These are phyloP conservation scores for Cichlasoma orientale DNA, from an alignment of 2,797 vertebrate species.

Conservation along the genomic window DNA sequence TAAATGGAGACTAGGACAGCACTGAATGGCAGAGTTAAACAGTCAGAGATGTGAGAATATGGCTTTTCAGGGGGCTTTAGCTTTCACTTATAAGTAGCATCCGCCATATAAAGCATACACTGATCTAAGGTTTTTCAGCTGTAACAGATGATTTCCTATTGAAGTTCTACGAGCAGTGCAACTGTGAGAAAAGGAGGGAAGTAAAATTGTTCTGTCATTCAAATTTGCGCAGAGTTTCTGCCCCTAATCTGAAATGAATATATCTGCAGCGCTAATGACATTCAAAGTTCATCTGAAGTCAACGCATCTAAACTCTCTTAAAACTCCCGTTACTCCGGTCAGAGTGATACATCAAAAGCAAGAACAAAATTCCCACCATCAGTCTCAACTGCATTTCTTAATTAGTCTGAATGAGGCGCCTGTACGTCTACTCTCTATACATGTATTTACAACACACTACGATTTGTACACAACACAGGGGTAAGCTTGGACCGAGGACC, in stretches of 20 bases:
- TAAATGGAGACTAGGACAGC: constrained; percentile 45
- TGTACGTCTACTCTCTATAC: constrained; percentile 79
- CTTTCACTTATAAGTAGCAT: constrained; percentile 56
- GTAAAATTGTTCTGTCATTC: constrained; percentile 38
- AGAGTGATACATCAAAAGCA: constrained; percentile 32
- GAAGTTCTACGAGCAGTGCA: constrained; percentile 45
- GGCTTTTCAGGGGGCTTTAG: constrained; percentile 69
- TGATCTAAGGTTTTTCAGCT: constrained; percentile 36
- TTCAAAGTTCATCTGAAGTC: constrained; percentile 46
- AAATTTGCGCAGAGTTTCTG: constrained; percentile 40
- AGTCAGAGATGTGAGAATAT: constrained; percentile 70
- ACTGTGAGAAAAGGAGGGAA: constrained; percentile 42
- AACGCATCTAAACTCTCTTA: constrained; percentile 5
- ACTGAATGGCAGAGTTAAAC: constrained; percentile 54
- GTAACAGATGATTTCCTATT: constrained; percentile 30
- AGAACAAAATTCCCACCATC: constrained; percentile 20
- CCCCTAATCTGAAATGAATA: constrained; percentile 37
- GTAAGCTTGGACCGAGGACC: constrained; percentile 70
- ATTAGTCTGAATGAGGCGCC: constrained; percentile 66
- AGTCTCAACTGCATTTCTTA: constrained; percentile 49
- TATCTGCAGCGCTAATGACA: constrained; percentile 39
- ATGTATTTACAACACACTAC: constrained; percentile 81
- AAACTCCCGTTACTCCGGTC: constrained; percentile 18
- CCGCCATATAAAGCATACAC: constrained; percentile 44
- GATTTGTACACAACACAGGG: constrained; percentile 63